Conservation (phyloP, 1,140 invertebrate species). For the Charaxes varanes region DNA sequence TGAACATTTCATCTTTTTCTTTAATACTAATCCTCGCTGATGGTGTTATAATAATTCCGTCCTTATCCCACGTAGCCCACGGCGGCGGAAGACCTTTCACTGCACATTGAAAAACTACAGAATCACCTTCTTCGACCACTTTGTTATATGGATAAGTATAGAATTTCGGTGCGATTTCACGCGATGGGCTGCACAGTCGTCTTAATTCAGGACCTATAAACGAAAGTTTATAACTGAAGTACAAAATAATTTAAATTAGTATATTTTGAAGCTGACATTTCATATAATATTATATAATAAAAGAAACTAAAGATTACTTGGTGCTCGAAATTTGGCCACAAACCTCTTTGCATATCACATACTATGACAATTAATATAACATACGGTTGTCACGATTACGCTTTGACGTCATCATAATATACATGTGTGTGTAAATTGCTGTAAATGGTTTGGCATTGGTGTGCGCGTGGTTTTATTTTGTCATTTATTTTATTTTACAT, state of each 20-base stretch:
- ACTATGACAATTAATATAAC: too few species aligned
- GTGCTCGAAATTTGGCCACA: too few species aligned
- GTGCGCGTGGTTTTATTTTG: too few species aligned
- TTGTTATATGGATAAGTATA: slow-evolving; percentile 91
- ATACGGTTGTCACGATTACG: too few species aligned
- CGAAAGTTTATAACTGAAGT: not conserved
- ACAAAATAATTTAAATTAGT: not conserved
- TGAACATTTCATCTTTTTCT: slow-evolving; percentile 84
- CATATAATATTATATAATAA: too few species aligned
- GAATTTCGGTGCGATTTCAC: slow-evolving; percentile 82
- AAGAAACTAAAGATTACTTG: too few species aligned
- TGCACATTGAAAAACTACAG: slow-evolving; percentile 83
- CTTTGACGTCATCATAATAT: too few species aligned
- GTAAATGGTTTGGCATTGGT: too few species aligned
- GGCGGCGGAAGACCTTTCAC: slow-evolving; percentile 85
- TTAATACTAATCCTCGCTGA: slow-evolving; percentile 80
- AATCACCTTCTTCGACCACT: slow-evolving; percentile 86
- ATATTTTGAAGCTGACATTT: too few species aligned
- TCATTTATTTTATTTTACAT: too few species aligned
- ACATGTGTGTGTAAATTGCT: too few species aligned
- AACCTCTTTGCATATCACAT: too few species aligned
- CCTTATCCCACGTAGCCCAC: slow-evolving; percentile 88
- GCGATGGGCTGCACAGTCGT: slow-evolving; percentile 43
- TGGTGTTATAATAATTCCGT: slow-evolving; percentile 78
- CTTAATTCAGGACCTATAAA: slow-evolving; percentile 37